Conservation (phyloP, 1,140 invertebrate genomes). For the Pygmarrhopalites habei region DNA sequence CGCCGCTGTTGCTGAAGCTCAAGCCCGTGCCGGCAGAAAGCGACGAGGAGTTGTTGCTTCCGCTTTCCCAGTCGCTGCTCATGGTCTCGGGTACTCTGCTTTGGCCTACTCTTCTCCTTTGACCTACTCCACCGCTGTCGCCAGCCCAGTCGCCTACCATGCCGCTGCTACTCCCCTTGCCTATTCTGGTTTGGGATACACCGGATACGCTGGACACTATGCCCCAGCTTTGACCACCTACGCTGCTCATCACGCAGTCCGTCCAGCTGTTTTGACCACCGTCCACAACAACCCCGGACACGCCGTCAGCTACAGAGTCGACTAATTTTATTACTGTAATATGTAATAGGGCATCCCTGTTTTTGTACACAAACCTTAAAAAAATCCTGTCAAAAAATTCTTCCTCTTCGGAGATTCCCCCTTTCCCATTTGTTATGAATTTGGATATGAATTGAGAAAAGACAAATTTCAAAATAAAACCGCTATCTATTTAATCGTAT, state of each 20-base stretch:
- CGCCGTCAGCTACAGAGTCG: slow-evolving; percentile 45
- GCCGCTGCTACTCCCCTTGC: background rate
- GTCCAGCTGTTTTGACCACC: slow-evolving; percentile 42
- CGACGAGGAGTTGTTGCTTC: slow-evolving; percentile 24
- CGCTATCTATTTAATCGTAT: no score
- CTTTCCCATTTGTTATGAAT: no score
- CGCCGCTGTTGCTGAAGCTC: slow-evolving; percentile 32
- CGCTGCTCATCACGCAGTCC: slow-evolving; percentile 29
- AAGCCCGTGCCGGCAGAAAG: slow-evolving; percentile 28
- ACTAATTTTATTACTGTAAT: no score
- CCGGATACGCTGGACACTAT: slow-evolving; percentile 18
- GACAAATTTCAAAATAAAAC: no score
- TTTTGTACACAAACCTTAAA: no score
- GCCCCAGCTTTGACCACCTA: slow-evolving; percentile 33
- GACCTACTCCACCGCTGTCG: slow-evolving; percentile 25
- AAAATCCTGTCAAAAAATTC: no score
- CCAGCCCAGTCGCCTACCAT: slow-evolving; percentile 22
- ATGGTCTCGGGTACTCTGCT: slow-evolving; percentile 9
- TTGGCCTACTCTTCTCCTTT: slow-evolving; percentile 33
- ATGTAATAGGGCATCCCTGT: no score
- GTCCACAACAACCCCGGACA: slow-evolving; percentile 45
- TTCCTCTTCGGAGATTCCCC: no score
- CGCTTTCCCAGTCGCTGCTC: slow-evolving; percentile 33
- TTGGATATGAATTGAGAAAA: no score
- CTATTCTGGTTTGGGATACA: slow-evolving; percentile 24